Evolutionary conservation across 2,113 vertebrate species (phyloP).

Genomic region (Poicephalus gulielmi): DNA sequence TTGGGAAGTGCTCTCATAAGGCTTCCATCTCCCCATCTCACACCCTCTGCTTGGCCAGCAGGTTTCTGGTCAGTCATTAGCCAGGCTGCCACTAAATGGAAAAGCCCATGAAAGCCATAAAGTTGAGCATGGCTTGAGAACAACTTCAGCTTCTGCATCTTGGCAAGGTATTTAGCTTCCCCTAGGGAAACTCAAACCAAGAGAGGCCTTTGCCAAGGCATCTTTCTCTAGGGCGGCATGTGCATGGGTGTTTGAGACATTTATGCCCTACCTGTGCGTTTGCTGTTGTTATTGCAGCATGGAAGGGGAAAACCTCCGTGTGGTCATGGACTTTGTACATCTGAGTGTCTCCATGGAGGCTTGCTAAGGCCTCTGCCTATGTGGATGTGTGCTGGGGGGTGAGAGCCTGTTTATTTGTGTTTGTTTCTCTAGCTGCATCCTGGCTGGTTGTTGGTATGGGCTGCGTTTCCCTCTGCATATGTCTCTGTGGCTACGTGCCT

Average conservation of each 20-base stretch:
- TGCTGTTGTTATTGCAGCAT: not conserved
- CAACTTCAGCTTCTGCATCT: not conserved
- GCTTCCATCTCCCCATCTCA: not conserved
- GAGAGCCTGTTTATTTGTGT: not conserved
- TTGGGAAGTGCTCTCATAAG: not conserved
- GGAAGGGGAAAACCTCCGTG: accelerated
- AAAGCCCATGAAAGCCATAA: not conserved
- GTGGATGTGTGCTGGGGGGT: accelerated
- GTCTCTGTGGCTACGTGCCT: conserved; percentile 32
- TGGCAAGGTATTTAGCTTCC: not conserved
- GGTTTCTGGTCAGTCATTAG: not conserved
- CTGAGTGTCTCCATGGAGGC: not conserved
- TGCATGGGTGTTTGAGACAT: not conserved
- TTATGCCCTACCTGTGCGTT: not conserved
- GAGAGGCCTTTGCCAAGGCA: not conserved
- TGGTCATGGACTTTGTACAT: accelerated
- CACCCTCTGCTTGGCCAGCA: not conserved
- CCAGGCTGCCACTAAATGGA: not conserved
- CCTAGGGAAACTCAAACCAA: not conserved
- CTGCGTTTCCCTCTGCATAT: not conserved
- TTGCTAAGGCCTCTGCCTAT: not conserved
- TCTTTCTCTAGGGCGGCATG: not conserved
- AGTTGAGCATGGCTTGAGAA: not conserved
- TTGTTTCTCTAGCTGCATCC: not conserved
- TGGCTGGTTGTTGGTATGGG: not conserved